Percentiles rank a stretch among this genome's conserved stretches.
Evolutionary conservation across 2,797 vertebrate species (phyloP).

Genomic region (Esox masquinongy): DNA sequence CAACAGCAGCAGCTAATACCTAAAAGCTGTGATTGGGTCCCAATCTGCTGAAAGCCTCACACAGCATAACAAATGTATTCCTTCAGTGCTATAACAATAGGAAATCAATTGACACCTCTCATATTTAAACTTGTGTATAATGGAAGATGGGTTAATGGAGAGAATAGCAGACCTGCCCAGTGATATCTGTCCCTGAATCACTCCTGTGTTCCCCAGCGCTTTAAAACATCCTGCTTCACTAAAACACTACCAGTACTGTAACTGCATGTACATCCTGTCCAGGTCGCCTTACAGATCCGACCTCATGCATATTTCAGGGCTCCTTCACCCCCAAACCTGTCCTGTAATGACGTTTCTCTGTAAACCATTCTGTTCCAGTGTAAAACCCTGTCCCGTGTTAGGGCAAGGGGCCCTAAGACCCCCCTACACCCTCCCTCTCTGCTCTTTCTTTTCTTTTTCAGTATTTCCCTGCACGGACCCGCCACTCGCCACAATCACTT

Average conservation of each 20-base stretch:
- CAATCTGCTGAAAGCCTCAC: neutral
- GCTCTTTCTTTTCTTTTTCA: neutral
- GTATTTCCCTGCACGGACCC: neutral
- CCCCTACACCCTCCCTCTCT: neutral
- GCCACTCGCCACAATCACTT: conserved; percentile 1
- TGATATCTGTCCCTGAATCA: neutral
- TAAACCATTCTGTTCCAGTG: conserved; percentile 27
- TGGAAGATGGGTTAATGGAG: conserved; percentile 3
- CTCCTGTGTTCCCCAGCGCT: neutral
- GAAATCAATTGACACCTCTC: neutral
- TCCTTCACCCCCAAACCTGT: conserved; percentile 42
- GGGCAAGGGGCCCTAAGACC: conserved; percentile 3
- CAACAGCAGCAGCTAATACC: neutral
- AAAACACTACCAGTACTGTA: conserved; percentile 12
- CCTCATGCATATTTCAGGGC: conserved; percentile 49
- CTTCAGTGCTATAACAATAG: neutral
- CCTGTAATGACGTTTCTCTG: conserved; percentile 45
- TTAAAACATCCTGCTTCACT: neutral
- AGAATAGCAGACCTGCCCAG: neutral
- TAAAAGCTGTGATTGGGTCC: neutral
- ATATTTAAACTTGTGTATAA: neutral
- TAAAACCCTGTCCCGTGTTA: conserved; percentile 21
- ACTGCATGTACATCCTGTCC: conserved; percentile 20
- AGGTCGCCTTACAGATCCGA: conserved; percentile 35
- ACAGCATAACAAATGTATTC: neutral